Conservation (phyloP, 1,140 invertebrate genomes). For the Drosophila virilis region DNA sequence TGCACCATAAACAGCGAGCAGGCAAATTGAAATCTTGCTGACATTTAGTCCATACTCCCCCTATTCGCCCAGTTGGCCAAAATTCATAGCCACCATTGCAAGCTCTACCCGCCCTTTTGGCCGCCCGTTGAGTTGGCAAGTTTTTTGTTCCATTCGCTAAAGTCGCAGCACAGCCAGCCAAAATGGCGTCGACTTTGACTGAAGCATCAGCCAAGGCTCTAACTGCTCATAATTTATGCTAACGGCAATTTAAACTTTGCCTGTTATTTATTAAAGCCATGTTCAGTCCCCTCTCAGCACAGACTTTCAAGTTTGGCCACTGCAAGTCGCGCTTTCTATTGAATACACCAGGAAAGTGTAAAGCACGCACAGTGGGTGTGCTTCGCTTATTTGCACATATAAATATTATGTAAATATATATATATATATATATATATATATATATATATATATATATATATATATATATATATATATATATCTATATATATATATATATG, state of each 20-base stretch:
- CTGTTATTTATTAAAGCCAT: conserved; percentile 77
- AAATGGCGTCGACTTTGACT: conserved; percentile 63
- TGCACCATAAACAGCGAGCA: conserved; percentile 60
- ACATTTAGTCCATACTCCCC: conserved; percentile 1
- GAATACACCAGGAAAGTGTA: conserved; percentile 12
- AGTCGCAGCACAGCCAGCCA: conserved; percentile 39
- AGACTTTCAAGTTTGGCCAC: conserved; percentile 14
- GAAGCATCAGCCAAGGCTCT: conserved; percentile 59
- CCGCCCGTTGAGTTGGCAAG: conserved; percentile 8
- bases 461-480: too few relatives aligned
- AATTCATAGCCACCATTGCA: conserved; percentile 20
- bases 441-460: too few relatives aligned
- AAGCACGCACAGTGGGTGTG: conserved; percentile 38
- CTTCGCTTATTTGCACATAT: not conserved
- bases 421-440: too few relatives aligned
- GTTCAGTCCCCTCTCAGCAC: conserved; percentile 24
- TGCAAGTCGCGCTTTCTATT: conserved; percentile 53
- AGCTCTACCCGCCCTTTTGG: not conserved
- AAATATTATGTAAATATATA: not conserved
- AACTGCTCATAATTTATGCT: conserved; percentile 81
- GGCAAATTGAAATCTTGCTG: conserved; percentile 75
- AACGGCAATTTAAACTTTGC: conserved; percentile 79
- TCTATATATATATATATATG: too few relatives aligned
- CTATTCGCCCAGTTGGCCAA: conserved; percentile 15
- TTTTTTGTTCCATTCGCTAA: not conserved